These are phyloP conservation scores for Bathynomus jamesi DNA, from an alignment of 1,140 invertebrate species.

Conservation along the genomic window DNA sequence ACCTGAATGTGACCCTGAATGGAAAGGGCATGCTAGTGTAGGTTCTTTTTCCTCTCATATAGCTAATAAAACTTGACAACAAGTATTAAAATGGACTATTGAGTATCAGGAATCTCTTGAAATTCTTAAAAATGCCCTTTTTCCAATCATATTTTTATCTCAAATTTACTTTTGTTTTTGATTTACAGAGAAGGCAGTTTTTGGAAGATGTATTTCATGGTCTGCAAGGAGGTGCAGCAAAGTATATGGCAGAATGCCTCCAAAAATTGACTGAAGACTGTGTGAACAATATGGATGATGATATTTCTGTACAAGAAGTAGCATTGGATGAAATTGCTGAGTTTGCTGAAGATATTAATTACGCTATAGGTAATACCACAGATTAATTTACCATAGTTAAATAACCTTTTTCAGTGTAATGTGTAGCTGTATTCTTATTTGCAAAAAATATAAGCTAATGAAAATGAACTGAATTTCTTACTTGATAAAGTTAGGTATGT, in stretches of 20 bases:
- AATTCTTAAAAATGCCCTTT: no score
- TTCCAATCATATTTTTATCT: no score
- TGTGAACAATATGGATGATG: conserved; percentile 49
- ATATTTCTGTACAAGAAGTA: conserved; percentile 48
- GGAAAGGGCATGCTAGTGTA: no score
- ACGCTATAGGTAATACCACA: conserved; percentile 56
- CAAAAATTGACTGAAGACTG: conserved; percentile 49
- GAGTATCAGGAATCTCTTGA: no score
- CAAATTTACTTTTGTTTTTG: no score
- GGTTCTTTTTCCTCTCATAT: no score
- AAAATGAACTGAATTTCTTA: no score
- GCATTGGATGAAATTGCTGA: conserved; percentile 56
- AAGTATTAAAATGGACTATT: no score
- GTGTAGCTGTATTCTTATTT: neutral
- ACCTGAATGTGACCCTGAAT: no score
- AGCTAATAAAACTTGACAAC: no score
- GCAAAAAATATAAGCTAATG: neutral
- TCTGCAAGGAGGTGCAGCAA: conserved; percentile 56
- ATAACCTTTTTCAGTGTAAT: neutral
- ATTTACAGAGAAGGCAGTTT: conserved; percentile 58
- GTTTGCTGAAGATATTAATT: conserved; percentile 60
- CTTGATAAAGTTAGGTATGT: no score
- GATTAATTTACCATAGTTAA: neutral
- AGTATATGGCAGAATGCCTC: conserved; percentile 55
- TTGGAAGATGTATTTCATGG: conserved; percentile 58